These are phyloP conservation scores for Gastrophysa polygoni DNA, from an alignment of 2,888 invertebrate species.

Conservation along the genomic window DNA sequence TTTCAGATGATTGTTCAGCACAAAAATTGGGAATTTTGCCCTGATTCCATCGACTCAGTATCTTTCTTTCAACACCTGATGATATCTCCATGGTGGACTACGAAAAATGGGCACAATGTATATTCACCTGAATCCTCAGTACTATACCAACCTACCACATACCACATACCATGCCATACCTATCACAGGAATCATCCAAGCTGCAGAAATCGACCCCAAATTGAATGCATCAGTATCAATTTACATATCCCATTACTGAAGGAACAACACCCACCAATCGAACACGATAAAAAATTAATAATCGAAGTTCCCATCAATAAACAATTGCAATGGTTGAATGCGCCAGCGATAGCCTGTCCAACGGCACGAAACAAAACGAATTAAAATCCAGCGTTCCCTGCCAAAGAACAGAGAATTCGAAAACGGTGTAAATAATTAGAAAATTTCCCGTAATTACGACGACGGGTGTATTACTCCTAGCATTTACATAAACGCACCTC, in stretches of 20 bases:
- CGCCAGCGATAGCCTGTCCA: conserved; percentile 31
- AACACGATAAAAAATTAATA: conserved; percentile 19
- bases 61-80: no score
- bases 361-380: conserved; percentile 15
- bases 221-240: conserved; percentile 7
- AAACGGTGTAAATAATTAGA: conserved; percentile 49
- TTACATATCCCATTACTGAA: conserved; percentile 14
- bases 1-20: no score
- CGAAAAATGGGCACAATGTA: no score
- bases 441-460: conserved; percentile 53
- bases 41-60: no score
- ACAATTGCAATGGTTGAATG: conserved; percentile 41
- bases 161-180: no score
- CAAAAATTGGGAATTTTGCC: no score
- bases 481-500: neutral
- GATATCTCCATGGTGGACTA: no score
- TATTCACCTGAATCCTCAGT: no score
- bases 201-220: neutral
- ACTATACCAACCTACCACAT: no score
- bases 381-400: neutral
- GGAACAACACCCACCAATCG: conserved; percentile 14
- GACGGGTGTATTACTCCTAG: conserved; percentile 29
- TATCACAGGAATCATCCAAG: no score
- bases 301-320: conserved; percentile 34
- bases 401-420: conserved; percentile 1